Evolutionary conservation across 53 echinoderm and acorn worm genomes (phyloP), one percentile per base, ranked within the genome.

Genomic region (Crossaster papposus): DNA sequence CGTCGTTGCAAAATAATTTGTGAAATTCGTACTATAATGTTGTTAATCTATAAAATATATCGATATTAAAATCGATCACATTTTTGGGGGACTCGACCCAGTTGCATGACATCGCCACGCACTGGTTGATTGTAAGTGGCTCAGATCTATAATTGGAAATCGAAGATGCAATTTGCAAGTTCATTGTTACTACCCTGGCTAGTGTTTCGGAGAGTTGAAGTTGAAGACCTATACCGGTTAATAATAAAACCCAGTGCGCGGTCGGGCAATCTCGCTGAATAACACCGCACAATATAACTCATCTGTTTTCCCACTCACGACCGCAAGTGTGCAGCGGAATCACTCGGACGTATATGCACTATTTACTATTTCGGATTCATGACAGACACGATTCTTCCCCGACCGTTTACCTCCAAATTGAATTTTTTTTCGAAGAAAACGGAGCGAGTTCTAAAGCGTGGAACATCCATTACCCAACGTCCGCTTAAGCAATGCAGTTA

Each of bases 271-370:
- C 4, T 58, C 1, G 36, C 81, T 11, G 23, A 32, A 14, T 58
- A 31, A 10, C 62, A 1, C 31, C 23, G 3, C 58, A 34, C 17
- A 81, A 31, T 58, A 34, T 22, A 53, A 20, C 20, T 22, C 28
- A 68, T 68, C 68, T 54, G 3, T 79, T 50, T 63, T 52, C 81
- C 63, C 33, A 34, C 81, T 63, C 81, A 81, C 81, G 81, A 81
- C 14, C 81, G 9, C 13, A 34, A 55, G 81, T 81, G 81, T 64
- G 81, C 54, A 31, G 34, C 31, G 34, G 30, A 81, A 81, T 81
- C 51, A 81, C 58, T 81, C 33, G 7, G 62, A 23, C 54, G 34
- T 23, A 58, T 23, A 58, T 64, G 32, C 62, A 81, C 63, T 31
- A 10, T 23, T n/a, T n/a, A n/a, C 18, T 1, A 29, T 32, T 34